phyloP scores from a whole-genome alignment of 2,888 invertebrate species.

The Aphrophora alni region DNA sequence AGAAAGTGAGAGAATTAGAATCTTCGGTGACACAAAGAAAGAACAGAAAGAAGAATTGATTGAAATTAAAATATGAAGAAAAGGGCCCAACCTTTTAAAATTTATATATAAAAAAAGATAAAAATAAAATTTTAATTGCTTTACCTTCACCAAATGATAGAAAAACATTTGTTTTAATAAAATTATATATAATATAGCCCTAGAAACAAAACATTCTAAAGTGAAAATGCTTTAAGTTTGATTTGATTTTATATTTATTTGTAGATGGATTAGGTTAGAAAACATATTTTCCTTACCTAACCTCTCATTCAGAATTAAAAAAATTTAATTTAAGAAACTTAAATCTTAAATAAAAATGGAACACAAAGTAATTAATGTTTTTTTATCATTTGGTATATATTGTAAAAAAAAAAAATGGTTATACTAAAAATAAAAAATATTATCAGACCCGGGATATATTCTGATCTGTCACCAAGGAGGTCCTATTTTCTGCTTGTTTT shows the following conservation, averaged over 20 bases:
- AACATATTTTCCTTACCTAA: too few relatives aligned
- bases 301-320: too few relatives aligned
- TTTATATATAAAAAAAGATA: constrained; percentile 11
- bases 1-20: not conserved
- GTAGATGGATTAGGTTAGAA: too few relatives aligned
- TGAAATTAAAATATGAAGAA: constrained; percentile 15
- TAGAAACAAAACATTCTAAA: too few relatives aligned
- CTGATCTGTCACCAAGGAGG: constrained; percentile 1
- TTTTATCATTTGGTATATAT: not conserved
- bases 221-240: too few relatives aligned
- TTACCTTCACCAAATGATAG: constrained; percentile 17
- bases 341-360: too few relatives aligned
- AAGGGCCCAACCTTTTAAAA: constrained; percentile 9
- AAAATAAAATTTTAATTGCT: constrained; percentile 7
- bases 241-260: too few relatives aligned
- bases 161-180: constrained; percentile 22
- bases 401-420: constrained; percentile 14
- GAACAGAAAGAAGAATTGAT: not conserved
- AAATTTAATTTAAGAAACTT: too few relatives aligned
- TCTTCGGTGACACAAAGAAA: too few relatives aligned
- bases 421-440: constrained; percentile 19
- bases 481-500: not conserved
- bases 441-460: not conserved
- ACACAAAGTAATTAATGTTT: not conserved
- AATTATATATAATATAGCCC: too few relatives aligned